Evolutionary conservation across 2,113 vertebrate genomes (phyloP).

Genomic region (Pygoscelis adeliae): DNA sequence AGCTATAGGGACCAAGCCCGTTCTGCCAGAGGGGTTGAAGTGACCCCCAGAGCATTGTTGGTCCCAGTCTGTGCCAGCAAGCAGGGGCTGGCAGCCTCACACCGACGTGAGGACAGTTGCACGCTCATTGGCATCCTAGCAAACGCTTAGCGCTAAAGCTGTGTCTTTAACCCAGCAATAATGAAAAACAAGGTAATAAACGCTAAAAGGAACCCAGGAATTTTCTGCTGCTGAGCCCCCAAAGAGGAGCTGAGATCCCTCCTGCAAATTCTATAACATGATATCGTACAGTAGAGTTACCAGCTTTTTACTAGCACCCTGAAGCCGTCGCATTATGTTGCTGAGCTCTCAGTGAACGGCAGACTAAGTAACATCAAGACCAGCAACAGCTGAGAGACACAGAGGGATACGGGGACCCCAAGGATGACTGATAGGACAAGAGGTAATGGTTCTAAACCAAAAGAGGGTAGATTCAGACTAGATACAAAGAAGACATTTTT

Average conservation of each 20-base stretch:
- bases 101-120: rapidly evolving
- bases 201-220: background rate
- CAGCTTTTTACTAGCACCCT: background rate
- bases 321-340: background rate
- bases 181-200: background rate
- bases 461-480: background rate
- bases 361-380: background rate
- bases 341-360: background rate
- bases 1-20: rapidly evolving
- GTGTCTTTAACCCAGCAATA: background rate
- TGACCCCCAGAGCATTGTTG: no score
- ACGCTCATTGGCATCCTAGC: background rate
- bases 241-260: background rate
- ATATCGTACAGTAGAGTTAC: background rate
- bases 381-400: background rate
- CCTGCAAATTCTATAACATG: background rate
- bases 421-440: background rate
- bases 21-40: no score
- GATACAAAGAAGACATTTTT: background rate
- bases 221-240: background rate
- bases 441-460: background rate
- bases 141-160: background rate
- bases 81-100: no score
- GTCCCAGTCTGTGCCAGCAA: background rate
- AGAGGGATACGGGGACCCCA: background rate